phyloP scores from a whole-genome alignment of 2,888 invertebrate genomes.

The Agapetus fuscipes region DNA sequence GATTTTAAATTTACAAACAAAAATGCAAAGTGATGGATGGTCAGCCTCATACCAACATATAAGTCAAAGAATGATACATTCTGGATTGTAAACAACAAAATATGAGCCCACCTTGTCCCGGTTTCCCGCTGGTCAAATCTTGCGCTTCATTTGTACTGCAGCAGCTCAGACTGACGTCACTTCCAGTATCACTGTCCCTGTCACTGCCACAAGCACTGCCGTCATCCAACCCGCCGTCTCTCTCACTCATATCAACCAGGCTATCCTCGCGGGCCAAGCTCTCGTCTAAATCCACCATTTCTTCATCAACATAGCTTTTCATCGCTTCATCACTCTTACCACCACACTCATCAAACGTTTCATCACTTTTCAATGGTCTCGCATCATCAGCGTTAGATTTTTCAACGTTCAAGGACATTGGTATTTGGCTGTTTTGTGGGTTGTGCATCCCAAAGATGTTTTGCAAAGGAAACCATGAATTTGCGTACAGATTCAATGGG shows the following conservation, averaged over 20 bases:
- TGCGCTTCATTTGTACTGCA: slow-evolving; percentile 18
- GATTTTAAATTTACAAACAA: no score
- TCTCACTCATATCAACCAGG: not conserved
- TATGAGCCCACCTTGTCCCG: slow-evolving; percentile 14
- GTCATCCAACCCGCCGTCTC: slow-evolving; percentile 12
- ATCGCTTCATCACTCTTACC: slow-evolving; percentile 3
- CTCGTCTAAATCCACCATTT: slow-evolving; percentile 1
- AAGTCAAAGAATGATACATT: no score
- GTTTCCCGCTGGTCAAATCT: slow-evolving; percentile 16
- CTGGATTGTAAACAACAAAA: no score
- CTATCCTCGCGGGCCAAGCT: slow-evolving; percentile 1
- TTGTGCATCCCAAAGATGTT: slow-evolving; percentile 30
- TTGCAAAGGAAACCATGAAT: slow-evolving; percentile 36
- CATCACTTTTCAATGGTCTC: slow-evolving; percentile 33
- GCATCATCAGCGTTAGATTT: slow-evolving; percentile 3
- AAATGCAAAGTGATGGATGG: no score
- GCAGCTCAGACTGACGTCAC: slow-evolving; percentile 19
- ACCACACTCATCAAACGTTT: slow-evolving; percentile 19
- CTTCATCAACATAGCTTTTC: not conserved
- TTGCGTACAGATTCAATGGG: slow-evolving; percentile 39
- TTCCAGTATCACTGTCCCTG: slow-evolving; percentile 18
- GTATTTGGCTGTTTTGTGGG: not conserved
- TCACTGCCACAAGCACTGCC: slow-evolving; percentile 19
- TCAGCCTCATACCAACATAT: no score
- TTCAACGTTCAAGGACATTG: slow-evolving; percentile 2